Percentiles rank a stretch among this genome's conserved stretches.
Evolutionary conservation across 1,140 invertebrate genomes (phyloP).

Genomic region (Drosophila littoralis): DNA sequence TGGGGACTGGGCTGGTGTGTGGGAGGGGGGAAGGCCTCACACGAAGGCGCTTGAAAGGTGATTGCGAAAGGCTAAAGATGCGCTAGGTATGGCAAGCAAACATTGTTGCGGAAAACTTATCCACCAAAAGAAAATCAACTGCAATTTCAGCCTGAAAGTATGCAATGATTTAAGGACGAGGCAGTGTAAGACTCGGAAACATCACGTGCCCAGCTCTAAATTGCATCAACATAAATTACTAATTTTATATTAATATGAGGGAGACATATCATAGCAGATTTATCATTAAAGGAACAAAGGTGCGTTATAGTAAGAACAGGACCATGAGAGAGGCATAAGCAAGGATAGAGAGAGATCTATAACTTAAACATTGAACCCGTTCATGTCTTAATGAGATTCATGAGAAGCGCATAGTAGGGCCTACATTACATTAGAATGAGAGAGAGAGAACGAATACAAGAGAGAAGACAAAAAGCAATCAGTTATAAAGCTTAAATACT

Average conservation of each 20-base stretch:
- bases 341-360: too few relatives aligned
- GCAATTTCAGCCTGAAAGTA: background rate
- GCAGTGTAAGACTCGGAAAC: background rate
- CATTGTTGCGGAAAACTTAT: slow-evolving; percentile 35
- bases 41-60: slow-evolving; percentile 1
- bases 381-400: too few relatives aligned
- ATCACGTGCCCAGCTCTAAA: background rate
- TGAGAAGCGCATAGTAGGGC: too few relatives aligned
- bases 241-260: background rate
- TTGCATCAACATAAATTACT: background rate
- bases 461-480: too few relatives aligned
- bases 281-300: too few relatives aligned
- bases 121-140: slow-evolving; percentile 16
- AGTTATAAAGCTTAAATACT: too few relatives aligned
- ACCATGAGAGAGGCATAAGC: too few relatives aligned
- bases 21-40: background rate
- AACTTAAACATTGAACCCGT: too few relatives aligned
- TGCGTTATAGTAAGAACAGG: background rate
- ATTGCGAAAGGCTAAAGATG: slow-evolving; percentile 20
- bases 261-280: background rate
- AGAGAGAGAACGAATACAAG: too few relatives aligned
- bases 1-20: background rate
- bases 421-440: too few relatives aligned
- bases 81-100: slow-evolving; percentile 25
- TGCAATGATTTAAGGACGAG: slow-evolving; percentile 4